Evolutionary conservation across 2,888 invertebrate genomes (phyloP).

Genomic region (Drosophila infuscata): DNA sequence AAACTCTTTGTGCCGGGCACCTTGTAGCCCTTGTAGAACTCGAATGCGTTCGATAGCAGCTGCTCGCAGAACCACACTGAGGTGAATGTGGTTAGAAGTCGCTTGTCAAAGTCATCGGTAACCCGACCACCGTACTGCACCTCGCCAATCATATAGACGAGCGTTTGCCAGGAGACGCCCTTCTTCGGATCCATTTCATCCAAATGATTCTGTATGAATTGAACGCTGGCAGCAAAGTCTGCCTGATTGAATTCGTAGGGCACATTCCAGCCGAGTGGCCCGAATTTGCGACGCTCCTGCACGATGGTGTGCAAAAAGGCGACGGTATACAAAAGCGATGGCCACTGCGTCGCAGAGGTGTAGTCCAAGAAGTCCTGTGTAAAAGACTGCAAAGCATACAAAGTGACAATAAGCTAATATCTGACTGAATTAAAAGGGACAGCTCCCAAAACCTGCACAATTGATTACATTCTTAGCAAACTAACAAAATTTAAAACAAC

Average conservation of each 20-base stretch:
- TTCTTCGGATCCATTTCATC: constrained; percentile 99
- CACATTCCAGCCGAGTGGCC: constrained; percentile 98
- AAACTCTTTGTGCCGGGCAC: constrained; percentile 94
- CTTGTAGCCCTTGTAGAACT: constrained; percentile 96
- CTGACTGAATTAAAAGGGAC: neutral
- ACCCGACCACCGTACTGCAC: constrained; percentile 95
- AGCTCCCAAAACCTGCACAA: neutral
- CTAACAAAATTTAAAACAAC: neutral
- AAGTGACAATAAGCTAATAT: neutral
- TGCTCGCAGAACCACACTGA: constrained; percentile 98
- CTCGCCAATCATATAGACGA: constrained; percentile 99
- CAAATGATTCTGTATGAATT: constrained; percentile 97
- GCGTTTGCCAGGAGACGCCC: constrained; percentile 98
- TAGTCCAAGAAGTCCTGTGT: constrained; percentile 96
- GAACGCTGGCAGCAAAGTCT: constrained; percentile 97
- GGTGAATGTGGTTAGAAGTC: constrained; percentile 96
- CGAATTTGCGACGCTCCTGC: constrained; percentile 97
- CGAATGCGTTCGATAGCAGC: constrained; percentile 93
- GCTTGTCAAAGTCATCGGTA: constrained; percentile 98
- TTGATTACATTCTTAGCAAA: no score
- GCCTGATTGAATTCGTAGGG: constrained; percentile 98
- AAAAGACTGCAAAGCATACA: constrained; percentile 73
- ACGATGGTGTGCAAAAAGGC: constrained; percentile 98
- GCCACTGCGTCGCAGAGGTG: constrained; percentile 96
- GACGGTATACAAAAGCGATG: constrained; percentile 95